Evolutionary conservation across 2,113 vertebrate species (phyloP).

Genomic region (Coracopsis vasa): DNA sequence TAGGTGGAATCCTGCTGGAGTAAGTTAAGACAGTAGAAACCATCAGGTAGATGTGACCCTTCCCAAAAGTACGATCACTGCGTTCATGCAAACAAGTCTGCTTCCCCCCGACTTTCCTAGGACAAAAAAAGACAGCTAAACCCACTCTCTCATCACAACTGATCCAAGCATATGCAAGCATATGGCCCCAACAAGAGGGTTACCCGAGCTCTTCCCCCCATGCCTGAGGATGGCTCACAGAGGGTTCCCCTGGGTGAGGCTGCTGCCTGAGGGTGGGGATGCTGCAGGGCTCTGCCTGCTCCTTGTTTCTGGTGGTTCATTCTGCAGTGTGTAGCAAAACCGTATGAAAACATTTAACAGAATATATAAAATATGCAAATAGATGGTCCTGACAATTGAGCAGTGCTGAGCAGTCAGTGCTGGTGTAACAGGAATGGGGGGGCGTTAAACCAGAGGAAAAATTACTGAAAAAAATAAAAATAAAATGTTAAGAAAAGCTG

Average conservation of each 20-base stretch:
- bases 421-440: background rate
- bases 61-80: background rate
- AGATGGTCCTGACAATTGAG: background rate
- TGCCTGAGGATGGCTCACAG: rapidly evolving
- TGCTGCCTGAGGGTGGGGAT: background rate
- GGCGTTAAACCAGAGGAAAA: background rate
- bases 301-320: rapidly evolving
- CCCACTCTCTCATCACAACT: rapidly evolving
- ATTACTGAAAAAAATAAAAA: background rate
- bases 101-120: rapidly evolving
- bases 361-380: background rate
- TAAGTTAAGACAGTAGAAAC: background rate
- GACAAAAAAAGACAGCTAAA: background rate
- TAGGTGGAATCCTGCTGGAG: background rate
- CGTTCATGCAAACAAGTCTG: background rate
- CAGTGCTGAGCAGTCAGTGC: background rate
- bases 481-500: background rate
- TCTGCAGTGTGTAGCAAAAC: rapidly evolving
- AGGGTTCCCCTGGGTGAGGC: rapidly evolving
- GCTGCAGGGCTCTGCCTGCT: background rate
- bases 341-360: background rate
- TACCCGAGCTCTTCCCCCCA: rapidly evolving
- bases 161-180: rapidly evolving
- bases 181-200: rapidly evolving
- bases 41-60: background rate